Evolutionary conservation across 2,888 invertebrate genomes (phyloP).

Genomic region (Caenorhabditis doughertyi): DNA sequence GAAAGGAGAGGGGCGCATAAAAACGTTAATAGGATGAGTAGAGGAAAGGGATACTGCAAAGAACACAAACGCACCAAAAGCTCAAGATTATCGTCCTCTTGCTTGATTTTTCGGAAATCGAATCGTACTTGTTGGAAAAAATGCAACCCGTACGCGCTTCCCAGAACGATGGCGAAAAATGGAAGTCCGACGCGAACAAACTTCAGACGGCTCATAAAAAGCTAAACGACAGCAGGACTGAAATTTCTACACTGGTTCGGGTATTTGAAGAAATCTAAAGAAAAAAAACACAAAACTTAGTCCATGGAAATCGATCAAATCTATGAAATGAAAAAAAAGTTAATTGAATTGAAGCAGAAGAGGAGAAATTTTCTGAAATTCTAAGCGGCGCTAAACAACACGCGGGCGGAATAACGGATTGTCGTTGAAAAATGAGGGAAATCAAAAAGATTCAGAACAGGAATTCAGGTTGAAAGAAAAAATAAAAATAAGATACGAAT

Average conservation of each 20-base stretch:
- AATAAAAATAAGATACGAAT: background rate
- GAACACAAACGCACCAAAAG: slow-evolving; percentile 67
- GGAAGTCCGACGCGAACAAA: slow-evolving; percentile 77
- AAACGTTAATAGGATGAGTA: slow-evolving; percentile 4
- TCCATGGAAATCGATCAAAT: background rate
- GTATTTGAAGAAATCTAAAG: background rate
- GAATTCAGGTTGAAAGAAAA: background rate
- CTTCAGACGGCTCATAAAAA: slow-evolving; percentile 66
- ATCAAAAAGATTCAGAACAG: too few species aligned
- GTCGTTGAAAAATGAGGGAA: background rate
- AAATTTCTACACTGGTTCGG: slow-evolving; percentile 8
- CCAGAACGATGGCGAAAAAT: slow-evolving; percentile 78
- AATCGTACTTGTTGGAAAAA: slow-evolving; percentile 80
- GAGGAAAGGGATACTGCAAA: background rate
- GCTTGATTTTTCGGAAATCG: slow-evolving; percentile 76
- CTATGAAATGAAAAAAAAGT: background rate
- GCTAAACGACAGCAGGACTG: slow-evolving; percentile 35
- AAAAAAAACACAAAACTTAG: background rate
- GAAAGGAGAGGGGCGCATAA: background rate
- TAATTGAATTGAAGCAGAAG: background rate
- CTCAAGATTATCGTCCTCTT: slow-evolving; percentile 74
- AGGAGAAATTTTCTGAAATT: slow-evolving; percentile 8
- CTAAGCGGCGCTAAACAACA: slow-evolving; percentile 3
- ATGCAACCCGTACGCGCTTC: slow-evolving; percentile 79
- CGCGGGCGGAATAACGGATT: slow-evolving; percentile 1